These are phyloP conservation scores for Tetramorium parvispinum DNA, from an alignment of 1,140 invertebrate genomes.

Conservation along the genomic window DNA sequence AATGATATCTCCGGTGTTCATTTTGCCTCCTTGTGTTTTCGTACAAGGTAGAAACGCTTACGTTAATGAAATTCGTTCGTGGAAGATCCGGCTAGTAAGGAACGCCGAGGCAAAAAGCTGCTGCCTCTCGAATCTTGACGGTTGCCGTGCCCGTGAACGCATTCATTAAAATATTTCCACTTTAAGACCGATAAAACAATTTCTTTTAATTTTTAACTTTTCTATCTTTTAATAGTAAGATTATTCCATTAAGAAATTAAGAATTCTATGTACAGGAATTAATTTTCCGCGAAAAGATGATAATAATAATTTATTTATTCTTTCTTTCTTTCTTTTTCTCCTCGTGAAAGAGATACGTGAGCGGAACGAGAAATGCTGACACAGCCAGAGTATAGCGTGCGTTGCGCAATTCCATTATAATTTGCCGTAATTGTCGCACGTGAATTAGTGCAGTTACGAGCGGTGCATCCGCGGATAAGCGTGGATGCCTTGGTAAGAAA, in stretches of 20 bases:
- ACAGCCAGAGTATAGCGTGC: neutral
- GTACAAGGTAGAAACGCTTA: conserved; percentile 26
- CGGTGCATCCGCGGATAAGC: neutral
- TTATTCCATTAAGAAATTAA: neutral
- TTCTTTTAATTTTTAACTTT: neutral
- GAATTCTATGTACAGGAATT: neutral
- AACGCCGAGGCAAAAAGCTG: conserved; percentile 15
- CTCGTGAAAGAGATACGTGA: conserved; percentile 2
- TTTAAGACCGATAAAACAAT: conserved; percentile 13
- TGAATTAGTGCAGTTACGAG: conserved; percentile 14
- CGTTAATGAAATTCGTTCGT: conserved; percentile 68
- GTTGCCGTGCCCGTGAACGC: neutral
- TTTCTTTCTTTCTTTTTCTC: neutral
- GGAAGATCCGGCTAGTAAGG: conserved; percentile 14
- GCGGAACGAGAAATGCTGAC: neutral
- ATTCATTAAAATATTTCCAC: conserved; percentile 3
- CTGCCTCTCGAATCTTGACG: conserved; percentile 22
- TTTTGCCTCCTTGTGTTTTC: conserved; percentile 47
- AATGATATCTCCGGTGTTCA: conserved; percentile 15
- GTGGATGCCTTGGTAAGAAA: conserved; percentile 14
- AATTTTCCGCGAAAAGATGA: neutral
- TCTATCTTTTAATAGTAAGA: neutral
- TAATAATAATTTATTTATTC: conserved; percentile 11
- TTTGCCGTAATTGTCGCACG: conserved; percentile 41
- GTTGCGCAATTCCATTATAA: conserved; percentile 31